These are phyloP conservation scores for Cynopterus sphinx DNA, from an alignment of 2,797 vertebrate species.

Conservation along the genomic window DNA sequence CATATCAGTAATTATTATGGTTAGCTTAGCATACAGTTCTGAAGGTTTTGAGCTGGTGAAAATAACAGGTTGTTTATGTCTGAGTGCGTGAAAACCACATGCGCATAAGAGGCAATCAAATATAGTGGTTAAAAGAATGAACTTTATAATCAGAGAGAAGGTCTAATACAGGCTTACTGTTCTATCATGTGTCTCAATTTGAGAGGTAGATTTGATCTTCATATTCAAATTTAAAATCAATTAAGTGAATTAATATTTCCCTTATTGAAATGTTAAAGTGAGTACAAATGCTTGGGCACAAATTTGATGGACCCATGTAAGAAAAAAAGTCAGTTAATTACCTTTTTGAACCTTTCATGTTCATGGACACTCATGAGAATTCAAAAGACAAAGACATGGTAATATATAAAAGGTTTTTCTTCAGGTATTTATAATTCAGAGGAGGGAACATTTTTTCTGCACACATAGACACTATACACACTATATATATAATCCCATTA, in stretches of 20 bases:
- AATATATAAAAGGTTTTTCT: background rate
- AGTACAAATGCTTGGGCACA: background rate
- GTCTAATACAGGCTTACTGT: background rate
- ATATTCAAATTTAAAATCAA: background rate
- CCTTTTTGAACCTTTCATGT: background rate
- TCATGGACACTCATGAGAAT: background rate
- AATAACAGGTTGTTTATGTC: background rate
- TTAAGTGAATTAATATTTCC: background rate
- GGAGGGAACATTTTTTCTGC: background rate
- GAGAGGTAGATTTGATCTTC: conserved; percentile 2
- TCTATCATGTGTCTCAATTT: background rate
- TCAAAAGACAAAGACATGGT: background rate
- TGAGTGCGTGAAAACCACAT: background rate
- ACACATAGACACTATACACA: background rate
- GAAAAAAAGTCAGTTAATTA: background rate
- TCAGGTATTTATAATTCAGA: background rate
- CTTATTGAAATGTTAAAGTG: background rate
- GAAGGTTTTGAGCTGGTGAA: background rate
- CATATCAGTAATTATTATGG: background rate
- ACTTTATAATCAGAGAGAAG: background rate
- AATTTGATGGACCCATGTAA: background rate
- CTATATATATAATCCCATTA: background rate
- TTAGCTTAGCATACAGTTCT: background rate
- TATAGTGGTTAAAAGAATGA: background rate
- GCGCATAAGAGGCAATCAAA: background rate